Evolutionary conservation across 1,140 invertebrate species (phyloP), one percentile per base, ranked within the genome.

Genomic region (Bombus confusus): DNA sequence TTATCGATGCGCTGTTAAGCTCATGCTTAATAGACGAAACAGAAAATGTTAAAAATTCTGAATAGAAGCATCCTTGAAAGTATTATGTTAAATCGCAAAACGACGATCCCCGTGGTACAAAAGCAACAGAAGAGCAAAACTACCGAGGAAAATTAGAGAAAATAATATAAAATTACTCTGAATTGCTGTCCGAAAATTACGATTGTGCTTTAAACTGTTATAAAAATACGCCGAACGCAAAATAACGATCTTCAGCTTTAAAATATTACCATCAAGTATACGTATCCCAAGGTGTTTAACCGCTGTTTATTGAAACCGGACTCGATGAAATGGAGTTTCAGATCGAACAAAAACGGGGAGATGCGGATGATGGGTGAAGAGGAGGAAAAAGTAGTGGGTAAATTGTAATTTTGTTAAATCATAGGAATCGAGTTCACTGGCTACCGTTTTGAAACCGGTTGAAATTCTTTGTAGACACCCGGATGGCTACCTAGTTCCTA

Each of bases 341-440:
- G 8, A 43, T 15, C 12, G 9, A 62, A 62, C 10, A n/a, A 18
- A 39, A 41, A n/a, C 4, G 8, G 37, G 22, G 9, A 37, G 25
- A 62, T 28, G 75, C 13, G 68, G 25, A 10, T 18, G 68, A 39
- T 10, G 68, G 9, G 18, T 5, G 9, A 13, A 12, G 37, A 41
- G 12, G 69, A 71, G 8, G 12, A 41, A 41, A 71, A 71, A 71
- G 10, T n/a, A 22, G 25, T 3, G 15, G 37, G 15, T 28, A 10
- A 37, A 85, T 85, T 57, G 39, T n/a, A 81, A 62, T 13, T n/a
- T 62, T 59, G 64, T 68, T 41, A 47, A 80, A 76, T 71, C 62
- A 64, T 37, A n/a, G 34, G 47, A n/a, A 75, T 43, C 52, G 28
- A 72, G 25, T 22, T 64, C 59, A 34, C 18, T 22, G 47, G 37